phyloP scores from a whole-genome alignment of 2,797 vertebrate species.

The Melanitta fusca region DNA sequence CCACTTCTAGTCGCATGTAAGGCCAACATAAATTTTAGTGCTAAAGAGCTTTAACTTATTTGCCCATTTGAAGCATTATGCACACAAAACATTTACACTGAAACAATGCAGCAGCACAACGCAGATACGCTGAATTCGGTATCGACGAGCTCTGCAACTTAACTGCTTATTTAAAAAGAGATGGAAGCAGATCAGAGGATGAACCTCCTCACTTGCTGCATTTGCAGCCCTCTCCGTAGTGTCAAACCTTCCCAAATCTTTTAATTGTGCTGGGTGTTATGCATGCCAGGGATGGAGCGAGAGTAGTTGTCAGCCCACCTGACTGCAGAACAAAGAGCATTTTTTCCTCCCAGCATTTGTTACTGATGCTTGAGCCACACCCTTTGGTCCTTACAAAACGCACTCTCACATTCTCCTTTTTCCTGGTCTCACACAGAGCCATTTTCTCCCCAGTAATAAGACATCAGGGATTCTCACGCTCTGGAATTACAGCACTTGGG shows the following conservation, averaged over 20 bases:
- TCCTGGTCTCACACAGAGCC: not conserved
- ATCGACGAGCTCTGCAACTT: not conserved
- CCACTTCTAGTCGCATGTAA: not conserved
- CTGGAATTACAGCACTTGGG: not conserved
- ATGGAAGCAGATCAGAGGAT: not conserved
- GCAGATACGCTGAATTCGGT: not conserved
- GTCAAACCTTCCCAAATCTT: not conserved
- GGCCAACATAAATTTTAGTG: not conserved
- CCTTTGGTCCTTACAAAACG: slow-evolving; percentile 6
- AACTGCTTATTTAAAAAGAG: not conserved
- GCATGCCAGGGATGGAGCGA: slow-evolving; percentile 33
- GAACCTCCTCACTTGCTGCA: not conserved
- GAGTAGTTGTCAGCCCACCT: slow-evolving; percentile 53
- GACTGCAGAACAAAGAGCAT: slow-evolving; percentile 61
- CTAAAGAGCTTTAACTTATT: not conserved
- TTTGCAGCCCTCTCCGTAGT: not conserved
- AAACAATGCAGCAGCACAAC: not conserved
- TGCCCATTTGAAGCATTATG: not conserved
- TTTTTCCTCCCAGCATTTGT: slow-evolving; percentile 57
- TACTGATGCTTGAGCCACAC: slow-evolving; percentile 51
- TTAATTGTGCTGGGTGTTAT: slow-evolving; percentile 33
- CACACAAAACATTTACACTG: not conserved
- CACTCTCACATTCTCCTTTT: not conserved
- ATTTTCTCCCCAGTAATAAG: not conserved
- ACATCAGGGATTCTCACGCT: not conserved